A percentile compares a stretch with the other conserved stretches of the same genome.
These are phyloP conservation scores for Sphaeramia orbicularis DNA, from an alignment of 2,797 vertebrate species.

Conservation along the genomic window DNA sequence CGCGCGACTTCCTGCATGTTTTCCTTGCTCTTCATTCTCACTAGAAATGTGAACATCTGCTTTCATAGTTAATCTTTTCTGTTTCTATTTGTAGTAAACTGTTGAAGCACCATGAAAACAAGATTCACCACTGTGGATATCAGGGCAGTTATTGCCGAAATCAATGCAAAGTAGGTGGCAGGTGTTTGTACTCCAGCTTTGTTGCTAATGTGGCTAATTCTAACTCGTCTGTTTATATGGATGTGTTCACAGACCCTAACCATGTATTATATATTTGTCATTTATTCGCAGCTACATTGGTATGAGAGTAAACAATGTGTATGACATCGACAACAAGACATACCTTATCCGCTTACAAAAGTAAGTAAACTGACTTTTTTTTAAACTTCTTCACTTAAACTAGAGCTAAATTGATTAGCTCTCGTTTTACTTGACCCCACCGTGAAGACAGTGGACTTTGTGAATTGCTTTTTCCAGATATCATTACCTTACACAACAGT, in stretches of 20 bases:
- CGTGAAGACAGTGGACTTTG: no score
- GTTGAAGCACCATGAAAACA: slow-evolving; percentile 88
- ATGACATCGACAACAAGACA: slow-evolving; percentile 98
- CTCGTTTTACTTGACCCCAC: neutral
- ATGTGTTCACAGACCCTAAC: slow-evolving; percentile 30
- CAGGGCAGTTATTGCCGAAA: slow-evolving; percentile 91
- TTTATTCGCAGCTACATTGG: slow-evolving; percentile 89
- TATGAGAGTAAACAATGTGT: slow-evolving; percentile 97
- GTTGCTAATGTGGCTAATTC: slow-evolving; percentile 39
- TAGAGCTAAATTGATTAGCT: no score
- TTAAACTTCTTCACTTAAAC: neutral
- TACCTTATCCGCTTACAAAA: slow-evolving; percentile 98
- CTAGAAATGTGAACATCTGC: slow-evolving; percentile 40
- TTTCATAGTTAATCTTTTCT: neutral
- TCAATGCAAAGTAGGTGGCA: slow-evolving; percentile 88
- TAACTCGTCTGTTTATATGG: slow-evolving; percentile 8
- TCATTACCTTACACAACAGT: no score
- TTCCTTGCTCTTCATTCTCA: slow-evolving; percentile 9
- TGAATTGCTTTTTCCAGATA: no score
- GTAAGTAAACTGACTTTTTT: slow-evolving; percentile 82
- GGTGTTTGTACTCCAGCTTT: neutral
- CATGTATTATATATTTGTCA: neutral
- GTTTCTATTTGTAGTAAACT: no score
- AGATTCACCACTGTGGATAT: slow-evolving; percentile 94
- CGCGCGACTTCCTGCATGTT: slow-evolving; percentile 8